Percentiles rank a stretch among this genome's conserved stretches.
phyloP scores from a whole-genome alignment of 1,140 invertebrate genomes.

The Metopolophium dirhodum region DNA sequence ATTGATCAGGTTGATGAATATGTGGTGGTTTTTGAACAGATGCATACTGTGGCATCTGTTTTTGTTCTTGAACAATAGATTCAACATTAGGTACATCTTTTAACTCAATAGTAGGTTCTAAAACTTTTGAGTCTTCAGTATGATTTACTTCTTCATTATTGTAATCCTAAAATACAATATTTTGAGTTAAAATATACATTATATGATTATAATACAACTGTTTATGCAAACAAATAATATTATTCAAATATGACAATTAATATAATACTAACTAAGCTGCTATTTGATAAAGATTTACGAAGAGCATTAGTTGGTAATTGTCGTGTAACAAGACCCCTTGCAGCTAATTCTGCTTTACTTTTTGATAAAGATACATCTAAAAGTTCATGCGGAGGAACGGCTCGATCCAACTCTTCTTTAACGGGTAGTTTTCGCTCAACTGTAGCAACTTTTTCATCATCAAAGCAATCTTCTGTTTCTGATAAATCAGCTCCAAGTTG shows the following conservation, averaged over 20 bases:
- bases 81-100: slow-evolving; percentile 41
- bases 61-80: slow-evolving; percentile 18
- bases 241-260: neutral
- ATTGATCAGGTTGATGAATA: slow-evolving; percentile 53
- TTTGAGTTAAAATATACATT: neutral
- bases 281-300: slow-evolving; percentile 68
- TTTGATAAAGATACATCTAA: slow-evolving; percentile 87
- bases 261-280: slow-evolving; percentile 69
- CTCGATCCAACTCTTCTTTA: slow-evolving; percentile 84
- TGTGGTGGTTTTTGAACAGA: slow-evolving; percentile 45
- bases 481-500: slow-evolving; percentile 72
- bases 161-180: slow-evolving; percentile 33
- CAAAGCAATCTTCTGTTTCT: slow-evolving; percentile 76
- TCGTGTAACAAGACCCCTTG: slow-evolving; percentile 68
- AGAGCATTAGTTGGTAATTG: slow-evolving; percentile 66
- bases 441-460: slow-evolving; percentile 76
- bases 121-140: neutral
- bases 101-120: slow-evolving; percentile 35
- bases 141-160: slow-evolving; percentile 34
- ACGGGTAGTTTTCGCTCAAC: slow-evolving; percentile 75
- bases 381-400: slow-evolving; percentile 82
- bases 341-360: slow-evolving; percentile 86
- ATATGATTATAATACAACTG: neutral
- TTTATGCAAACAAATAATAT: neutral
- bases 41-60: slow-evolving; percentile 52